Conservation (phyloP, 2,797 vertebrate species). For the Lates japonicus region DNA sequence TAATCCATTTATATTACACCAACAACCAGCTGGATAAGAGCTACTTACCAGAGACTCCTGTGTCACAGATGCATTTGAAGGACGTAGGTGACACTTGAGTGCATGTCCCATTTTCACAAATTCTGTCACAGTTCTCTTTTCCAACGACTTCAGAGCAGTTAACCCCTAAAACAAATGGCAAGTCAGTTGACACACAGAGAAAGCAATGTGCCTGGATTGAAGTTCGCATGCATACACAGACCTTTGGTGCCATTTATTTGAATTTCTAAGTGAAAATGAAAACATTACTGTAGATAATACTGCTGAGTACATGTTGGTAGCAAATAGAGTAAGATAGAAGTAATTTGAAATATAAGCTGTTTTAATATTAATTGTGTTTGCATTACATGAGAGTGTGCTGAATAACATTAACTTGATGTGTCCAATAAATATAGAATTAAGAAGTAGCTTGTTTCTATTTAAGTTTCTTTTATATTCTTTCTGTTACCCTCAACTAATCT, state of each 20-base stretch:
- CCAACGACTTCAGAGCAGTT: slow-evolving; percentile 89
- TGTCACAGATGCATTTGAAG: slow-evolving; percentile 84
- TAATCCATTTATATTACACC: slow-evolving; percentile 1
- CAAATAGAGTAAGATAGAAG: slow-evolving; percentile 38
- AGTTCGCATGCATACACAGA: not conserved
- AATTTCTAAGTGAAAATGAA: slow-evolving; percentile 2
- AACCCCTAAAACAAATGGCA: slow-evolving; percentile 79
- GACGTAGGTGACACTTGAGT: slow-evolving; percentile 76
- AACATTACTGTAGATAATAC: slow-evolving; percentile 10
- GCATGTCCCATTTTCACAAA: slow-evolving; percentile 85
- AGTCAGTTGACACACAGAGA: not conserved
- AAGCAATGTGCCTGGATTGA: not conserved
- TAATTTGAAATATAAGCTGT: slow-evolving; percentile 16
- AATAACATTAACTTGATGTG: slow-evolving; percentile 34
- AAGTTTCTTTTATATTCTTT: slow-evolving; percentile 15
- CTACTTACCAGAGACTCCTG: slow-evolving; percentile 78
- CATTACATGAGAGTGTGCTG: slow-evolving; percentile 16
- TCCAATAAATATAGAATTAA: slow-evolving; percentile 34
- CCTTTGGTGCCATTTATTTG: slow-evolving; percentile 4
- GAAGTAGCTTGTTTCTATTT: not conserved
- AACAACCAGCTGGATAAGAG: slow-evolving; percentile 5
- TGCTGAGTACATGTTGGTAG: slow-evolving; percentile 11
- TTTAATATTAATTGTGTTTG: slow-evolving; percentile 57
- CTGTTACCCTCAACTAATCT: not conserved
- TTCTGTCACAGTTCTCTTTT: slow-evolving; percentile 80